Evolutionary conservation across 2,113 vertebrate genomes (phyloP).

Genomic region (Emberiza fucata): DNA sequence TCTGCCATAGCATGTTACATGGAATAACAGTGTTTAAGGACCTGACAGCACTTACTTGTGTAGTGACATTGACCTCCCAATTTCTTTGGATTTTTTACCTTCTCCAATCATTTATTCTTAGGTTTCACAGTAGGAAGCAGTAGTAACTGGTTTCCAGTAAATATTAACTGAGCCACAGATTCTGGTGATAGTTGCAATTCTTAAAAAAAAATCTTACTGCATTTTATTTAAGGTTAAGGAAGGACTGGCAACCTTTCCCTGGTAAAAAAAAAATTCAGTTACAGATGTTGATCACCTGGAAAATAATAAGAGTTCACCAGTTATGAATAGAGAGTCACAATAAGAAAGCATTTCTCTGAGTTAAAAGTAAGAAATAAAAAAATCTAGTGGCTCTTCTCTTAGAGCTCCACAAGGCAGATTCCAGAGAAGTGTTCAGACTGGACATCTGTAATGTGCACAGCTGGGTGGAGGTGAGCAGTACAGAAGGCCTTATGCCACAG

Average conservation of each 20-base stretch:
- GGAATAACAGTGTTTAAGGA: neutral
- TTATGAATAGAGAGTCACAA: neutral
- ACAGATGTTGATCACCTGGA: neutral
- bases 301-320: neutral
- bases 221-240: neutral
- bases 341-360: neutral
- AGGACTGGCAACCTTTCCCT: neutral
- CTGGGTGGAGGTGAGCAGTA: neutral
- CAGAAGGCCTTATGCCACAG: neutral
- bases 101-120: neutral
- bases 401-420: neutral
- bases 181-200: neutral
- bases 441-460: neutral
- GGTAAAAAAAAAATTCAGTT: neutral
- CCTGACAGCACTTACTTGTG: neutral
- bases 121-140: neutral
- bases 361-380: neutral
- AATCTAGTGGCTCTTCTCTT: neutral
- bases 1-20: neutral
- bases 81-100: neutral
- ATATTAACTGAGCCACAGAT: neutral
- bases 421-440: neutral
- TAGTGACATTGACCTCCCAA: fast-evolving
- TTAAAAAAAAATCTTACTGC: neutral
- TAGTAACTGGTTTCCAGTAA: neutral